These are phyloP conservation scores for Danio kyathit DNA, from an alignment of 2,797 vertebrate species.

Conservation along the genomic window DNA sequence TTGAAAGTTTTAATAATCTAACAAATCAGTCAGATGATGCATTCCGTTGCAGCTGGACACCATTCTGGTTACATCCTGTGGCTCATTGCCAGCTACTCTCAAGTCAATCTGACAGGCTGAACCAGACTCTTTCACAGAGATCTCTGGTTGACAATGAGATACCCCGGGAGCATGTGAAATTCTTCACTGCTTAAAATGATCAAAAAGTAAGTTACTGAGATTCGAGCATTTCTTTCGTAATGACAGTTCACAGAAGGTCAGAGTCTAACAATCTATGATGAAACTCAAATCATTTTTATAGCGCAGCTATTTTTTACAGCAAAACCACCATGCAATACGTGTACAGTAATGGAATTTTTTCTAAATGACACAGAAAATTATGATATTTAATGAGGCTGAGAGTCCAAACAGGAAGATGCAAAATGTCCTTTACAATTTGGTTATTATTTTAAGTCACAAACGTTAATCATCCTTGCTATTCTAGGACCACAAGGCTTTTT, in stretches of 20 bases:
- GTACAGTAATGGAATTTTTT: conserved; percentile 15
- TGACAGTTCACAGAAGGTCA: not conserved
- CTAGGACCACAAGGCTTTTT: not conserved
- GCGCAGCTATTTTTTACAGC: not conserved
- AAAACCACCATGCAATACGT: conserved; percentile 1
- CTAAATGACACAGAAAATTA: conserved; percentile 18
- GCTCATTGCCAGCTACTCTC: conserved; percentile 28
- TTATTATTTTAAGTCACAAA: conserved; percentile 26
- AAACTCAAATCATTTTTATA: not conserved
- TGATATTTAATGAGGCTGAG: conserved; percentile 8
- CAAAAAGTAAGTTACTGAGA: conserved; percentile 1
- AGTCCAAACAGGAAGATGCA: conserved; percentile 20
- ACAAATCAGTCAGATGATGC: conserved; percentile 52
- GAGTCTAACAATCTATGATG: not conserved
- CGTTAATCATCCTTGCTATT: not conserved
- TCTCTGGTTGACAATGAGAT: conserved; percentile 2
- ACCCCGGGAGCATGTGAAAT: not conserved
- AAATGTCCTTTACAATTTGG: conserved; percentile 11
- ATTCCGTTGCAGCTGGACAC: conserved; percentile 40
- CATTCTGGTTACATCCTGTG: conserved; percentile 34
- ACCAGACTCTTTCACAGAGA: conserved; percentile 29
- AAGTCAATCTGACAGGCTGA: conserved; percentile 32
- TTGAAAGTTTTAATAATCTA: conserved; percentile 11
- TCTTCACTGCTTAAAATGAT: not conserved
- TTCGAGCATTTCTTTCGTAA: not conserved